Percentiles rank a stretch among this genome's conserved stretches.
Evolutionary conservation across 2,888 invertebrate species (phyloP).

Genomic region (Latrodectus elegans): DNA sequence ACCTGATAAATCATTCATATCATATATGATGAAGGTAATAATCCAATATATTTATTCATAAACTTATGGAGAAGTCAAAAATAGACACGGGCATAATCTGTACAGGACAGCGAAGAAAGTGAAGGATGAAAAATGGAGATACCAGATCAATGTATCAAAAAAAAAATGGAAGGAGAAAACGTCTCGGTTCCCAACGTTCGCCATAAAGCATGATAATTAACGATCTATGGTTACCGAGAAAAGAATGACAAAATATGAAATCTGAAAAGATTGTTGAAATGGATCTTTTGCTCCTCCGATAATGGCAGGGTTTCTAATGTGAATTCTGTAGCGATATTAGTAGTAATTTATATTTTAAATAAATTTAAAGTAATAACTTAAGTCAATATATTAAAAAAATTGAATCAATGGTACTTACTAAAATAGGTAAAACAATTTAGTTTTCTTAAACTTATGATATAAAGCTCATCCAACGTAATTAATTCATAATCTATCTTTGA

Average conservation of each 20-base stretch:
- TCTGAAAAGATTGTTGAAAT: background rate
- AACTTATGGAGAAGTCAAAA: background rate
- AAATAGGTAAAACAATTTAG: no score
- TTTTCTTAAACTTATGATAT: no score
- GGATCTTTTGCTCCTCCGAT: background rate
- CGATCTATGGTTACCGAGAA: constrained; percentile 3
- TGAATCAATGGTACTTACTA: no score
- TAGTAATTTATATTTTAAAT: no score
- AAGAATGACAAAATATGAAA: background rate
- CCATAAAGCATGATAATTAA: constrained; percentile 9
- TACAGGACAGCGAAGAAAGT: background rate
- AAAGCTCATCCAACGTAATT: no score
- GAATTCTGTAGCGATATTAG: background rate
- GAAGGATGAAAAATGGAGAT: background rate
- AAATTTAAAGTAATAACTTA: no score
- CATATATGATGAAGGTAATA: constrained; percentile 3
- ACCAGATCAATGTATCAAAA: background rate
- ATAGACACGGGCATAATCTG: background rate
- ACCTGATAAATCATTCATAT: background rate
- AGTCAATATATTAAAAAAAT: no score
- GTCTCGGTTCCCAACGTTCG: background rate
- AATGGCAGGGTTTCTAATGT: background rate
- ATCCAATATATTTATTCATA: constrained; percentile 5
- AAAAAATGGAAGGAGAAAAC: background rate
- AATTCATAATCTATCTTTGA: no score